phyloP scores from a whole-genome alignment of 2,888 invertebrate genomes.

The Baccha elongata region DNA sequence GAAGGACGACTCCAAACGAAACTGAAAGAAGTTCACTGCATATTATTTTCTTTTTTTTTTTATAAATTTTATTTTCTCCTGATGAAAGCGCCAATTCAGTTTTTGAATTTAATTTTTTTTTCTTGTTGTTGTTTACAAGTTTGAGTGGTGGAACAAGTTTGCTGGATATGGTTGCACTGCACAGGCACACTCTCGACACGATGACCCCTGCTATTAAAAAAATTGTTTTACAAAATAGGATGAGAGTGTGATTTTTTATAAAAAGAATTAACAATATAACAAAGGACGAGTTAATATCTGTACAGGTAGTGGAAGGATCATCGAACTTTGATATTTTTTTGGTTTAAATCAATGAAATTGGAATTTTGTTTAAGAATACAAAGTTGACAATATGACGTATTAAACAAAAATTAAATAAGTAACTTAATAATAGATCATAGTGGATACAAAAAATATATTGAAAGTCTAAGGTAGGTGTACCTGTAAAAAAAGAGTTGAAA shows the following conservation, averaged over 20 bases:
- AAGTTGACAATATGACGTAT: no score
- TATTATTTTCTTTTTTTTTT: conserved; percentile 31
- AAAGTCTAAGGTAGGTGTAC: no score
- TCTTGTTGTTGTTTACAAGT: conserved; percentile 27
- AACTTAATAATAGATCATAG: no score
- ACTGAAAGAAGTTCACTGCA: conserved; percentile 64
- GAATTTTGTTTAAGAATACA: no score
- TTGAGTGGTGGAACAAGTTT: conserved; percentile 40
- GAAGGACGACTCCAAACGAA: conserved; percentile 78
- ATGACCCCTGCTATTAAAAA: conserved; percentile 63
- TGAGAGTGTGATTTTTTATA: conserved; percentile 43
- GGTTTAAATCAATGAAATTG: no score
- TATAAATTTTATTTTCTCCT: conserved; percentile 21
- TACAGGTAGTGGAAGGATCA: not conserved
- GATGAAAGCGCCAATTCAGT: conserved; percentile 47
- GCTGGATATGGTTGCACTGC: conserved; percentile 19
- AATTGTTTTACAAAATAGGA: conserved; percentile 49
- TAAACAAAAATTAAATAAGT: no score
- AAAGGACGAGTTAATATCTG: not conserved
- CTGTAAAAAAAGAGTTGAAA: no score
- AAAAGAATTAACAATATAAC: not conserved
- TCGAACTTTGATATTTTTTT: no score
- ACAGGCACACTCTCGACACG: conserved; percentile 20
- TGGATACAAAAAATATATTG: no score
- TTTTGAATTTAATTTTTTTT: conserved; percentile 8